These are phyloP conservation scores for Raphicerus campestris DNA, from an alignment of 2,113 vertebrate genomes.

Conservation along the genomic window DNA sequence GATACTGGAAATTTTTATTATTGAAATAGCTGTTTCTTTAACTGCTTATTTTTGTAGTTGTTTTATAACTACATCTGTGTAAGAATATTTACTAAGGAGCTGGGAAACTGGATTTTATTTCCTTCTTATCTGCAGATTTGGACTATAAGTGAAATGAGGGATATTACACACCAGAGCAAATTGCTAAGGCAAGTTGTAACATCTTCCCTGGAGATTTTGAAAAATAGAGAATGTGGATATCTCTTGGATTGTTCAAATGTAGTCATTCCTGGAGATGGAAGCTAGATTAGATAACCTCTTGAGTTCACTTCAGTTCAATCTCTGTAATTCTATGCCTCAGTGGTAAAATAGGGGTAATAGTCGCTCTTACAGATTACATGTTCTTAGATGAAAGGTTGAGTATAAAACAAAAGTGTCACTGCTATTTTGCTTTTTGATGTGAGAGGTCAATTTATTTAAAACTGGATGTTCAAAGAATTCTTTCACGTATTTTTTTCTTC, in stretches of 20 bases:
- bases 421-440: constrained; percentile 10
- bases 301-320: background rate
- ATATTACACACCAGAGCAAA: background rate
- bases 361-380: background rate
- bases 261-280: background rate
- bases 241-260: constrained; percentile 16
- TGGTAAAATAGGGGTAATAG: constrained; percentile 24
- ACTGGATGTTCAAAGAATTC: background rate
- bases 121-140: background rate
- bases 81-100: background rate
- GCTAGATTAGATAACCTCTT: background rate
- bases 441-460: constrained; percentile 39
- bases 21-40: background rate
- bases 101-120: background rate
- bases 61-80: background rate
- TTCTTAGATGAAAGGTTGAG: constrained; percentile 36
- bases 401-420: constrained; percentile 40
- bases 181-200: background rate
- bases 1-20: background rate
- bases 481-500: background rate
- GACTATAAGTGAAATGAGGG: constrained; percentile 19
- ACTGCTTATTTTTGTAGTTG: background rate
- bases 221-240: background rate
- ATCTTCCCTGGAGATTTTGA: constrained; percentile 38
- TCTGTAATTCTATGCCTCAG: constrained; percentile 2